Conservation (phyloP, 2,797 vertebrate species). For the Parotocinclus haroldoi region DNA sequence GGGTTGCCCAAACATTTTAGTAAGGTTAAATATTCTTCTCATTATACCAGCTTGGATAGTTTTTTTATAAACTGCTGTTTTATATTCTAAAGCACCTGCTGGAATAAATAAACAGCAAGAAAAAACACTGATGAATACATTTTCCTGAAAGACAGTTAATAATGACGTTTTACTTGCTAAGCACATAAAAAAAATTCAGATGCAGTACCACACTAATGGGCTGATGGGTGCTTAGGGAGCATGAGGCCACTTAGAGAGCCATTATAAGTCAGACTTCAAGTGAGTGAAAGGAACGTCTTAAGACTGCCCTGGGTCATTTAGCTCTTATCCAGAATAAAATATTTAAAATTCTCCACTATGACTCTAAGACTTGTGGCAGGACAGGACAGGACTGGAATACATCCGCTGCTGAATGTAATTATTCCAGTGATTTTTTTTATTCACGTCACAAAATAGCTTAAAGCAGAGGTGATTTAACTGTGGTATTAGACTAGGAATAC, state of each 20-base stretch:
- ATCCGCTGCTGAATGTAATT: not conserved
- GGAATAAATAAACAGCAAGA: too few species aligned
- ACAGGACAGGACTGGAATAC: too few species aligned
- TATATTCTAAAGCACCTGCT: too few species aligned
- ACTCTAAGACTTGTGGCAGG: slow-evolving; percentile 7
- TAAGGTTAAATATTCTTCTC: too few species aligned
- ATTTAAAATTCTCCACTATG: slow-evolving; percentile 22
- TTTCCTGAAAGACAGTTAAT: not conserved
- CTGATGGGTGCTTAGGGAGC: slow-evolving; percentile 5
- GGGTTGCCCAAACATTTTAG: too few species aligned
- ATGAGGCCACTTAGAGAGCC: slow-evolving; percentile 14
- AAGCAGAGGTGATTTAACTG: too few species aligned
- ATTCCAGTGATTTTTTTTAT: too few species aligned
- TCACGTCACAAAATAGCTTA: too few species aligned
- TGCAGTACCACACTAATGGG: slow-evolving; percentile 11
- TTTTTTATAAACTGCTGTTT: too few species aligned
- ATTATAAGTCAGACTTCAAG: slow-evolving; percentile 22
- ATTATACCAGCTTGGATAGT: too few species aligned
- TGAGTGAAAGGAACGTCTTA: slow-evolving; percentile 2
- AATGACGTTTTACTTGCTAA: not conserved
- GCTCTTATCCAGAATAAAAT: slow-evolving; percentile 26
- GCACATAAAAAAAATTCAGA: not conserved
- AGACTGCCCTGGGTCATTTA: slow-evolving; percentile 14
- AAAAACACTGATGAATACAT: too few species aligned
- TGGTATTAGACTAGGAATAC: too few species aligned